A percentile compares a stretch with the other conserved stretches of the same genome.
Evolutionary conservation across 2,888 invertebrate species (phyloP).

Genomic region (Meloe dianella): DNA sequence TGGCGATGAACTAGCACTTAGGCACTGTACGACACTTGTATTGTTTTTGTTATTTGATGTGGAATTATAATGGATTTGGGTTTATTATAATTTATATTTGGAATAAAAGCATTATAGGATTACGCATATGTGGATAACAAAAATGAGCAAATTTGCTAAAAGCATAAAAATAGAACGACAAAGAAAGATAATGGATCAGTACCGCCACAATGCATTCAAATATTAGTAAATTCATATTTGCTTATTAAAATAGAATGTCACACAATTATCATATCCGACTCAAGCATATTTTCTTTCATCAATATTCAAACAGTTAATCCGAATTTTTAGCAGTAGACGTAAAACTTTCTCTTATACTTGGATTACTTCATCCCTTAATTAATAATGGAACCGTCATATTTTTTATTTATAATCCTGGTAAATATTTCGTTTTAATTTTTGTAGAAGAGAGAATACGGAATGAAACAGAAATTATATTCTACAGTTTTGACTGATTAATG

Average conservation of each 20-base stretch:
- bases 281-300: neutral
- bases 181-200: no score
- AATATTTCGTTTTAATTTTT: constrained; percentile 8
- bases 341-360: neutral
- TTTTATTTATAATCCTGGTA: neutral
- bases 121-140: neutral
- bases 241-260: no score
- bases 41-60: neutral
- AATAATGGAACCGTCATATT: neutral
- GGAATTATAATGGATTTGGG: neutral
- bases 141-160: neutral
- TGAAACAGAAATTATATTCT: constrained; percentile 12
- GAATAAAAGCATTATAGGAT: neutral
- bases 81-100: constrained; percentile 2
- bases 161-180: neutral
- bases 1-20: neutral
- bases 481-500: constrained; percentile 24
- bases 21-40: neutral
- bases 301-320: neutral
- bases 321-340: neutral
- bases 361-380: neutral
- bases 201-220: no score
- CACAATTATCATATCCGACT: neutral
- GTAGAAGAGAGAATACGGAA: constrained; percentile 1
- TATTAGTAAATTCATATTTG: no score